Base-by-base conservation (phyloP, 2,113 vertebrate species). In the Centropristis striata region DNA sequence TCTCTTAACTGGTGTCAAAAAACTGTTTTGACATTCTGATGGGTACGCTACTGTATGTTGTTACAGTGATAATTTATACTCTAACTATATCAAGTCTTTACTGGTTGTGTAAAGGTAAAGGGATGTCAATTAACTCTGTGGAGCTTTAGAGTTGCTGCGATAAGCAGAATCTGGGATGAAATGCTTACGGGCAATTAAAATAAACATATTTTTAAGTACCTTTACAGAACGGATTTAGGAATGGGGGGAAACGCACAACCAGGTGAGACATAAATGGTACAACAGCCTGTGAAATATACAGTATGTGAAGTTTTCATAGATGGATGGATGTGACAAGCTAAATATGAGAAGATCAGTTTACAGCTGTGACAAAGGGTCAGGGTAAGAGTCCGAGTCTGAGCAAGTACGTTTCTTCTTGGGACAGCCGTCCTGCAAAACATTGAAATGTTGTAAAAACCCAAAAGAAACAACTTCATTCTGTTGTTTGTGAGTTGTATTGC, bases 141-240 rank as follows among this genome's bases (percentile, higher is more conserved):
- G 46, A 46, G 39, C 5, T 66, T 32, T 37, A 70, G 10, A 70
- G 42, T 28, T 76, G 15, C 15, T 61, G 58, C 15, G 80, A 14
- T 55, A 49, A 65, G 46, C 16, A 36, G 64, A 67, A 37, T 18
- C 23, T 1, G 0, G 18, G 37, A 23, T 25, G 20, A 13, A 28
- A 8, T 27, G 9, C 55, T 67, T 15, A 5, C 13, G 13, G 20
- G 37, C 11, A 11, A 32, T 4, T 72, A 12, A 18, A 20, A 20
- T 11, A 21, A 53, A 51, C 1, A 59, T 39, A n/a, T 32, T 28
- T n/a, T 44, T 16, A 23, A 15, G 28, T 20, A 28, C 1, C 16
- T 37, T 16, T 8, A 16, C 23, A 69, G 65, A 60, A 27, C 39
- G 36, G 5, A 0, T 32, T 25, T 65, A 41, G 18, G 16, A 75